Conservation (phyloP, 2,797 vertebrate genomes). For the Mycteria americana region DNA sequence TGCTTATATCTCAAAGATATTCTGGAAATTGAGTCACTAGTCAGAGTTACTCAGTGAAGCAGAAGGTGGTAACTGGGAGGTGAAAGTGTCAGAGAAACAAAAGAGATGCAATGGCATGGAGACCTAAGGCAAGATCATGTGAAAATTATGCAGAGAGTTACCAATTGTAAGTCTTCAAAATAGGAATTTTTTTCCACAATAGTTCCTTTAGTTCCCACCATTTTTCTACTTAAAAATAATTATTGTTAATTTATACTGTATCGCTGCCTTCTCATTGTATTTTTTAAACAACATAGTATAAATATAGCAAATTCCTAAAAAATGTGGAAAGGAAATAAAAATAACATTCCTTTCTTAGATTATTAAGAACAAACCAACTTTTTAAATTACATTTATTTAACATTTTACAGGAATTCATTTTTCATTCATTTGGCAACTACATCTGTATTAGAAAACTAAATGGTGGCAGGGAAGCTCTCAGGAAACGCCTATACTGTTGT, state of each 20-base stretch:
- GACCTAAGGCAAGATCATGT: background rate
- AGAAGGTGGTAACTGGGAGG: constrained; percentile 43
- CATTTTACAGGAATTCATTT: background rate
- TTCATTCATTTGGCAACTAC: background rate
- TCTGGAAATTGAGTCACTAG: constrained; percentile 47
- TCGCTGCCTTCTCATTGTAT: background rate
- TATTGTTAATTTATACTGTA: background rate
- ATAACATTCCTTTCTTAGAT: background rate
- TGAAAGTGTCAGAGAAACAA: constrained; percentile 42
- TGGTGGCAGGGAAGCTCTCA: background rate
- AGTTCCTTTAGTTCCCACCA: background rate
- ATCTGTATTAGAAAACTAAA: background rate
- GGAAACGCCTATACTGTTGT: background rate
- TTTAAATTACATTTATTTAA: background rate
- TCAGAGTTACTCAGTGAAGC: constrained; percentile 18
- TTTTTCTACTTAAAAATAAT: background rate
- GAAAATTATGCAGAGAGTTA: background rate
- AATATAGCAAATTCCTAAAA: background rate
- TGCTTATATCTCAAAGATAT: constrained; percentile 57
- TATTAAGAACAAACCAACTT: background rate
- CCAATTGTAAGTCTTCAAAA: background rate
- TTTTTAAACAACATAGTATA: background rate
- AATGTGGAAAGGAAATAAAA: background rate
- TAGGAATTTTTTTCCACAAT: background rate
- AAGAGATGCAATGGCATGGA: background rate